phyloP scores from a whole-genome alignment of 2,797 vertebrate genomes.

The Sebastes jordani region DNA sequence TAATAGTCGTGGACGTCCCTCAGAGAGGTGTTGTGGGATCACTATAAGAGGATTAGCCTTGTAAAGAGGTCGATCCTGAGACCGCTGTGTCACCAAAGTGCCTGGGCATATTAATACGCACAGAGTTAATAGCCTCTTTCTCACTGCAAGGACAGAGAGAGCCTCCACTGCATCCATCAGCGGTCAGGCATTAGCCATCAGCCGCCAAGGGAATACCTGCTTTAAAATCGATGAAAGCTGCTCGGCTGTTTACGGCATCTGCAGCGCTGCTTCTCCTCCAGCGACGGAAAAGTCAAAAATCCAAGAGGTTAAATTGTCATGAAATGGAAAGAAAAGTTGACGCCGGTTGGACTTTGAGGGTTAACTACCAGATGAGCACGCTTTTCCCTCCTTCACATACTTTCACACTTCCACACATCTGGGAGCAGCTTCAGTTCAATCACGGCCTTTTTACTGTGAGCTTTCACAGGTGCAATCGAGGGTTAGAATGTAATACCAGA shows the following conservation, averaged over 20 bases:
- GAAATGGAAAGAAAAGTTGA: not conserved
- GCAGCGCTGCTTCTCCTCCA: not conserved
- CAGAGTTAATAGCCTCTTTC: slow-evolving; percentile 28
- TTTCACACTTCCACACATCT: not conserved
- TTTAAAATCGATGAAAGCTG: not conserved
- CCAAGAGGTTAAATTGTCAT: not conserved
- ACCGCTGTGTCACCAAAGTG: slow-evolving; percentile 32
- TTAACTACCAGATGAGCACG: not conserved
- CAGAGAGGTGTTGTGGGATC: slow-evolving; percentile 49
- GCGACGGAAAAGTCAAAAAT: not conserved
- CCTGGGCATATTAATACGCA: slow-evolving; percentile 31
- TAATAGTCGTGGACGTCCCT: slow-evolving; percentile 83
- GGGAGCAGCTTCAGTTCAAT: slow-evolving; percentile 8
- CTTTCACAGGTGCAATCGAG: slow-evolving; percentile 13
- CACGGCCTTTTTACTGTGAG: slow-evolving; percentile 12
- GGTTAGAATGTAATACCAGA: slow-evolving; percentile 17
- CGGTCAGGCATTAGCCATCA: not conserved
- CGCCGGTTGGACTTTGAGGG: not conserved
- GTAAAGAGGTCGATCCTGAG: slow-evolving; percentile 29
- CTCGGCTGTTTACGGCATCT: not conserved
- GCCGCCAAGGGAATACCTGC: not conserved
- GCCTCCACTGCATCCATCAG: slow-evolving; percentile 12
- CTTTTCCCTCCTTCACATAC: not conserved
- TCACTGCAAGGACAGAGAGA: slow-evolving; percentile 16
- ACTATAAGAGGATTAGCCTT: slow-evolving; percentile 59